Conservation (phyloP, 2,888 invertebrate genomes). For the Amblyjoppa proteus region DNA sequence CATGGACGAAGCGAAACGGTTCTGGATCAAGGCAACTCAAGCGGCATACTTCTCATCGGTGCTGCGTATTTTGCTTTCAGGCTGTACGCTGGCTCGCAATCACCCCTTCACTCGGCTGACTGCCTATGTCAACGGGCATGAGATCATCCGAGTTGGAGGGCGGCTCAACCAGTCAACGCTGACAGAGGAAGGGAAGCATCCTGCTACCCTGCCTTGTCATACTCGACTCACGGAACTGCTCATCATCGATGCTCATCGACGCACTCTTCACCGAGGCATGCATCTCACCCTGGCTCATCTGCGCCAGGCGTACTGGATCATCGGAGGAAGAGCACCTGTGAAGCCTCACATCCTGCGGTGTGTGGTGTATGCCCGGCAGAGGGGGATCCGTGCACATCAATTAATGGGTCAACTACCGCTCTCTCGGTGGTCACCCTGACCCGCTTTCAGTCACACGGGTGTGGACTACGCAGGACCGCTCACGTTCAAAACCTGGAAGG, state of each 20-base stretch:
- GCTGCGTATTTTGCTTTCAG: background rate
- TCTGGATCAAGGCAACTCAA: background rate
- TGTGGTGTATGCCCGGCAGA: background rate
- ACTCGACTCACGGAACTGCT: background rate
- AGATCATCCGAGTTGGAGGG: background rate
- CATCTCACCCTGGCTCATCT: background rate
- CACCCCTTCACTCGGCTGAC: background rate
- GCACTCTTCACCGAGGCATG: background rate
- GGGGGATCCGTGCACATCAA: background rate
- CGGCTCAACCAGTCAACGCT: background rate
- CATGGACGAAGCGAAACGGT: background rate
- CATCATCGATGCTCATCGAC: background rate
- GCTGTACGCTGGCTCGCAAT: background rate
- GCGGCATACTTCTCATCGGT: background rate
- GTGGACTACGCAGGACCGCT: background rate
- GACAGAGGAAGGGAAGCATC: background rate
- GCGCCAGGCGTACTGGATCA: background rate
- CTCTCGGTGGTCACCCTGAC: background rate
- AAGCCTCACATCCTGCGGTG: background rate
- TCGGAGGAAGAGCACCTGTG: background rate
- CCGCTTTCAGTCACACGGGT: background rate
- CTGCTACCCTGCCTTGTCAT: background rate
- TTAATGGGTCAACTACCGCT: conserved; percentile 10
- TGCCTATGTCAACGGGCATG: background rate
- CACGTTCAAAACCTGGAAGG: background rate